Conservation (phyloP, 2,888 invertebrate genomes). For the Congeria kusceri region DNA sequence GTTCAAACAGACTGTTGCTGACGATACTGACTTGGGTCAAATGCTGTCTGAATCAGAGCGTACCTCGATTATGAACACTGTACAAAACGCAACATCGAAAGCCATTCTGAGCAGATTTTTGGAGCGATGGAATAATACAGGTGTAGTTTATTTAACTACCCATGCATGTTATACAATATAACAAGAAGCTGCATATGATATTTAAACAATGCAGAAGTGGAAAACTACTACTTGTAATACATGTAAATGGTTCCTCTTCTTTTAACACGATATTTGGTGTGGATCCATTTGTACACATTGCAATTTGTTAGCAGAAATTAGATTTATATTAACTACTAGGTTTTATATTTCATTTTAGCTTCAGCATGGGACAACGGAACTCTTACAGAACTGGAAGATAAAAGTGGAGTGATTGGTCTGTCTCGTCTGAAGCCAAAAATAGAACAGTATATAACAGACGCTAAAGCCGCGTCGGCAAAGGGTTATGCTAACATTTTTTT, state of each 20-base stretch:
- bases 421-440: conserved; percentile 13
- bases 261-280: not conserved
- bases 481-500: conserved; percentile 64
- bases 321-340: not conserved
- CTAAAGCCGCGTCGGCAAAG: conserved; percentile 35
- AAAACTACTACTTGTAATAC: not conserved
- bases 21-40: conserved; percentile 37
- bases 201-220: too few species aligned
- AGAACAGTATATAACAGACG: conserved; percentile 41
- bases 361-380: conserved; percentile 59
- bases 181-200: too few species aligned
- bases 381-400: conserved; percentile 19
- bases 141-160: too few species aligned
- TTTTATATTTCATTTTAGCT: conserved; percentile 8
- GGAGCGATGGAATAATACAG: conserved; percentile 60
- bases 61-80: conserved; percentile 8
- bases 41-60: conserved; percentile 41
- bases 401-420: conserved; percentile 34
- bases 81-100: conserved; percentile 23
- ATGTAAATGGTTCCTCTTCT: too few species aligned
- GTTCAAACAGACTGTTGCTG: conserved; percentile 51
- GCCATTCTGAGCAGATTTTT: conserved; percentile 51
- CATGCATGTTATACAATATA: not conserved
- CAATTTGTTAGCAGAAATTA: not conserved
- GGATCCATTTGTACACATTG: not conserved